These are phyloP conservation scores for Drosophila punjabiensis DNA, from an alignment of 1,140 invertebrate genomes.

Conservation along the genomic window DNA sequence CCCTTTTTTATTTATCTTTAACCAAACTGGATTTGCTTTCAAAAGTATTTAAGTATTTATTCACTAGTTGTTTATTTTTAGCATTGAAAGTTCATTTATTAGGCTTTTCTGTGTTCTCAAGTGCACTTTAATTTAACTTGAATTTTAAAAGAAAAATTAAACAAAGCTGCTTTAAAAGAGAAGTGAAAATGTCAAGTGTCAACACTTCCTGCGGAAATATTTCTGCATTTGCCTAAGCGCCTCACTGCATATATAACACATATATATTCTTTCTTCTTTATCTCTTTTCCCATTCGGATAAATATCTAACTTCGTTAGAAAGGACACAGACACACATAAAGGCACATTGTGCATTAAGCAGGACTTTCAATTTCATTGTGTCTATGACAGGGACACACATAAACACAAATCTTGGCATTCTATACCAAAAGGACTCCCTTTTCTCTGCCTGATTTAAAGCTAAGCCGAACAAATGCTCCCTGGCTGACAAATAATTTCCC, in stretches of 20 bases:
- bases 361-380: slow-evolving; percentile 63
- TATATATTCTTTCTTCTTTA: background rate
- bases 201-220: slow-evolving; percentile 17
- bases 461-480: slow-evolving; percentile 28
- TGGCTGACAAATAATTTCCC: slow-evolving; percentile 41
- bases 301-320: slow-evolving; percentile 20
- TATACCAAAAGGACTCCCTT: background rate
- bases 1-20: no score
- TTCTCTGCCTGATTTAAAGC: slow-evolving; percentile 28
- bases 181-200: slow-evolving; percentile 12
- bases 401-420: slow-evolving; percentile 34
- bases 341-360: slow-evolving; percentile 36
- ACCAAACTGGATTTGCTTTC: no score
- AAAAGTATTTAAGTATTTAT: no score
- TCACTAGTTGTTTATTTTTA: background rate
- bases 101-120: background rate
- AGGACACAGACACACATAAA: background rate
- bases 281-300: slow-evolving; percentile 6
- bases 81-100: background rate
- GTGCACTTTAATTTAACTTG: background rate
- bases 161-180: background rate
- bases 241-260: background rate
- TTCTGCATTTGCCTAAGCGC: slow-evolving; percentile 17
- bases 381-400: slow-evolving; percentile 31
- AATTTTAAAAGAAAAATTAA: background rate